Base-by-base conservation (phyloP, 2,888 invertebrate genomes). In the Phaonia tiefii region DNA sequence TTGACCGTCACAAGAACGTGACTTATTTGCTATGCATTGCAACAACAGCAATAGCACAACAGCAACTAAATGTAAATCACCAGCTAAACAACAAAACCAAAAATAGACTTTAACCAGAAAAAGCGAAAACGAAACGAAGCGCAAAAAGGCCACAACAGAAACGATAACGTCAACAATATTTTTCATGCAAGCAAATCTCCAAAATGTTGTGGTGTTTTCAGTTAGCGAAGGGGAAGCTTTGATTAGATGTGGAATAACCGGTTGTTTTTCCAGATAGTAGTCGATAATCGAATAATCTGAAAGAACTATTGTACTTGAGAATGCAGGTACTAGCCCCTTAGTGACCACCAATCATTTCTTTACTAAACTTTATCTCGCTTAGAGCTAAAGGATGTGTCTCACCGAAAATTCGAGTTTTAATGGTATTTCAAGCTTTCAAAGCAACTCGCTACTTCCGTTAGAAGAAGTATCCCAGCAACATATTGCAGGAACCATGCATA, bases 1-100 rank as follows among this genome's bases (percentile, higher is more conserved):
- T 83, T 81, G 83, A 81, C 81, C 79, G 75, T 77, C 76, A 79
- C 81, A 46, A 66, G 75, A 81, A 81, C 78, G 81, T 81, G 78
- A 75, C 78, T 78, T 81, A 81, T 81, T 81, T 81, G 81, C 72
- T 81, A 81, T 81, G 81, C 81, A 81, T 78, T 75, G 71, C 67
- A 60, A 74, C 70, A 80, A 72, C 49, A 70, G 13, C 37, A 42
- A 69, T 37, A 39, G 70, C 66, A 74, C 80, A 74, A 77, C 69
- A 71, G 37, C 20, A 37, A 17, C 60, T 37, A 37, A 31, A 37
- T 37, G 63, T 39, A 63, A 63, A 63, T n/a, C 63, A 37, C 13
- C 22, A 63, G 63, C 63, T 63, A 63, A 63, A 63, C 63, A 81
- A 78, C 60, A 63, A 67, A 77, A 75, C 60, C 70, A 63, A 77